phyloP scores from a whole-genome alignment of 2,888 invertebrate species.

The Synergus gifuensis region DNA sequence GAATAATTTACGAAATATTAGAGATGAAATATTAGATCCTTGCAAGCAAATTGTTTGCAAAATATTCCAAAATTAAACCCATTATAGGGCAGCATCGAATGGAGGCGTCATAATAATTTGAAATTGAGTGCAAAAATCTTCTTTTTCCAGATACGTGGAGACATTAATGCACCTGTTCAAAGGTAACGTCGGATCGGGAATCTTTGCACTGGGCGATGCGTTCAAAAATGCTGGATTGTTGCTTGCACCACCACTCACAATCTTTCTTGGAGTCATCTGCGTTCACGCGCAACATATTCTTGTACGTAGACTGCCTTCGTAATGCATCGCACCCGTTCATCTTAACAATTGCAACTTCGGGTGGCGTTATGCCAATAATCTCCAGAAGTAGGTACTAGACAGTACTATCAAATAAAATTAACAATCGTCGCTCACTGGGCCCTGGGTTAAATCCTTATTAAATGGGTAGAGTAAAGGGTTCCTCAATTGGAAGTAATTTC shows the following conservation, averaged over 20 bases:
- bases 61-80: too few species aligned
- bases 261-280: constrained; percentile 90
- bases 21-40: too few species aligned
- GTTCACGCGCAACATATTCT: constrained; percentile 96
- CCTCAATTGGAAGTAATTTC: constrained; percentile 13
- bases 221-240: constrained; percentile 94
- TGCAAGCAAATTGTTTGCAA: too few species aligned
- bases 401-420: constrained; percentile 39
- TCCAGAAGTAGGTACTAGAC: constrained; percentile 41
- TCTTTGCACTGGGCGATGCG: constrained; percentile 97
- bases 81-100: too few species aligned
- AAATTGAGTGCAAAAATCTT: background rate
- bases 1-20: too few species aligned
- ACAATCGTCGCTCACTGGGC: constrained; percentile 35
- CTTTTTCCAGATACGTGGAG: constrained; percentile 86
- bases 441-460: constrained; percentile 26
- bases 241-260: constrained; percentile 88
- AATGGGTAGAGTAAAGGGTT: constrained; percentile 4
- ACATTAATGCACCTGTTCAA: constrained; percentile 95
- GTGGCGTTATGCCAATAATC: constrained; percentile 40
- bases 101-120: background rate
- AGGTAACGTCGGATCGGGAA: constrained; percentile 97
- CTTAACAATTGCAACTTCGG: constrained; percentile 41
- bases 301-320: constrained; percentile 79
- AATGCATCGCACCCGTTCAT: constrained; percentile 51